These are phyloP conservation scores for Neogobius melanostomus DNA, from an alignment of 2,113 vertebrate species.

Conservation along the genomic window DNA sequence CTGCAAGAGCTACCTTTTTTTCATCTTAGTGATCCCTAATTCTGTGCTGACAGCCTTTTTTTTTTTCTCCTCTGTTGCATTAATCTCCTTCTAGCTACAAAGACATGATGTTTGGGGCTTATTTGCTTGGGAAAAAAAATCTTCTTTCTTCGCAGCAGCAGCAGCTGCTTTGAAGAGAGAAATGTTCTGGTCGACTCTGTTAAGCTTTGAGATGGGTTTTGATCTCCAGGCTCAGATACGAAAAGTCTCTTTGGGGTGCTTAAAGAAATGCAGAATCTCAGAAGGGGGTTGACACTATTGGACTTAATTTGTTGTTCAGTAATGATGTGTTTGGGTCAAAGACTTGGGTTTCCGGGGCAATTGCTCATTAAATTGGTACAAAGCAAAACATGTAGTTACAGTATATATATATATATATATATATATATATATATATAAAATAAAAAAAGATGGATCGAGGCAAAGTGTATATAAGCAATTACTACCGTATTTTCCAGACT, in stretches of 20 bases:
- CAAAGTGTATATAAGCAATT: background rate
- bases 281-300: background rate
- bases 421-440: too few relatives aligned
- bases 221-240: conserved; percentile 36
- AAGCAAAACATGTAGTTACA: background rate
- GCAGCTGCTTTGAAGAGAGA: conserved; percentile 29
- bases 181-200: conserved; percentile 20
- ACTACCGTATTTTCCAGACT: background rate
- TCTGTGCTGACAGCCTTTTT: conserved; percentile 62
- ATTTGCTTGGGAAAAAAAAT: conserved; percentile 63
- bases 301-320: background rate
- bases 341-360: background rate
- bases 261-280: background rate
- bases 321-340: background rate
- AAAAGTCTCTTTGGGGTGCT: background rate
- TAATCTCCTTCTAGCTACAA: conserved; percentile 68
- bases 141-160: conserved; percentile 36
- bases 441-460: background rate
- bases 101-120: conserved; percentile 65
- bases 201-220: conserved; percentile 21
- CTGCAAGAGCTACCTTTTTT: conserved; percentile 31
- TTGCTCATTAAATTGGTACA: background rate
- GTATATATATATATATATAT: too few relatives aligned
- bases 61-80: conserved; percentile 39
- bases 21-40: conserved; percentile 53